Base-by-base conservation (phyloP, 1,140 invertebrate species). In the Drosophila nasuta region DNA sequence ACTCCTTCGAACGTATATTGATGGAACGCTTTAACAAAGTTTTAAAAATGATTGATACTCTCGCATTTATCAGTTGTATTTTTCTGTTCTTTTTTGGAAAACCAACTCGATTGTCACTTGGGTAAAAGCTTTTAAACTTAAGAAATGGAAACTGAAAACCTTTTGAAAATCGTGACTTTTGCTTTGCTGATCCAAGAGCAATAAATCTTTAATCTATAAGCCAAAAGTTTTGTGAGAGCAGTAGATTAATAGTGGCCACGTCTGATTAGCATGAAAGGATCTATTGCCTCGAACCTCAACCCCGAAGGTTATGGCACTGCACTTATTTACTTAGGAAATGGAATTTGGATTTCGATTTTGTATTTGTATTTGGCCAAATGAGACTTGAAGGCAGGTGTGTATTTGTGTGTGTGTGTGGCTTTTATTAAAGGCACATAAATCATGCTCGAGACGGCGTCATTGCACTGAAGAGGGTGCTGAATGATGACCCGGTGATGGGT, bases 351-450 rank as follows among this genome's bases (percentile, higher is more conserved):
- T 43, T 43, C 11, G 56, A 38, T 11, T 33, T 56, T 10, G 35
- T 8, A 59, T 59, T 59, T 45, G 41, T 8, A 43, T 43, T 43
- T 11, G 38, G 38, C n/a, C 30, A 33, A 15, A 15, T 35, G 4
- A 7, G 54, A 49, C 60, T 63, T 43, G 33, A 75, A 75, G 72
- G 30, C 78, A 86, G 82, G 78, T 79, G 78, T 25, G 20, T 25
- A 20, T 20, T 20, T 20, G 20, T 25, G 3, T 25, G 20, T 3
- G 20, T 25, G 20, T 25, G 20, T 46, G 54, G 46, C 45, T 59
- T 48, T 76, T 75, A 71, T 76, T 69, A 86, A 82, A 66, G 75
- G 79, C 45, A 81, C 76, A 86, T 86, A 86, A 86, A 86, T 86
- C 82, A 86, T 82, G 75, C 75, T 85, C 54, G 62, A 71, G 77